Percentiles rank a stretch among this genome's conserved stretches.
Evolutionary conservation across 2,888 invertebrate genomes (phyloP).

Genomic region (Catocala sponsa): DNA sequence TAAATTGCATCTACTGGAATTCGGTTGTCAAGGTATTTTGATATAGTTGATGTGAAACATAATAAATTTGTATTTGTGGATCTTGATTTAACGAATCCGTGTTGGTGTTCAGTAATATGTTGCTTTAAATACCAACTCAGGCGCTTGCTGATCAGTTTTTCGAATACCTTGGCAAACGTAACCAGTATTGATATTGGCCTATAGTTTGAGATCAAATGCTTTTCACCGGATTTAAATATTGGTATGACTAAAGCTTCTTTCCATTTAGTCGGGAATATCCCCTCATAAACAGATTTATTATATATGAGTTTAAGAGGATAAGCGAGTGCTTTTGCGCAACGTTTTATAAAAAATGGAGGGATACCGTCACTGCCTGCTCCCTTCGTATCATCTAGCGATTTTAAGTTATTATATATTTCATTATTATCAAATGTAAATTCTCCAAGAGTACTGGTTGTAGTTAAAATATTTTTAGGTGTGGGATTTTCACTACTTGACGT

Average conservation of each 20-base stretch:
- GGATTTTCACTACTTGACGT: too few species aligned
- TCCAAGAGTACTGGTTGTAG: too few species aligned
- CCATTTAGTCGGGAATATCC: constrained; percentile 6
- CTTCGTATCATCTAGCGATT: not conserved
- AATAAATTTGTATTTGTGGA: not conserved
- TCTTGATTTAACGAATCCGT: constrained; percentile 11
- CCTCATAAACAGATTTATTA: constrained; percentile 6
- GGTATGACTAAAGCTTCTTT: not conserved
- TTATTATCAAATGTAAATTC: not conserved
- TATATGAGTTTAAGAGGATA: constrained; percentile 1
- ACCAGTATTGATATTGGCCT: not conserved
- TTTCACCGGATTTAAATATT: constrained; percentile 3
- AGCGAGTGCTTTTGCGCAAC: too few species aligned
- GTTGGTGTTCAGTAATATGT: not conserved
- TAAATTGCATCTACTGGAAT: not conserved
- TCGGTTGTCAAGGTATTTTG: not conserved
- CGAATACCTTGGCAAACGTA: constrained; percentile 1
- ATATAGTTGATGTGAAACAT: too few species aligned
- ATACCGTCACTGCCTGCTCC: not conserved
- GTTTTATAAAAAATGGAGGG: not conserved
- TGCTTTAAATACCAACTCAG: constrained; percentile 2
- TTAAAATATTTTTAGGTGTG: too few species aligned
- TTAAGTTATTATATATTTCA: not conserved
- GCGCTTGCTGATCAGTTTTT: constrained; percentile 1
- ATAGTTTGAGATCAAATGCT: constrained; percentile 1